Evolutionary conservation across 2,888 invertebrate species (phyloP).

Genomic region (Venusia cambrica): DNA sequence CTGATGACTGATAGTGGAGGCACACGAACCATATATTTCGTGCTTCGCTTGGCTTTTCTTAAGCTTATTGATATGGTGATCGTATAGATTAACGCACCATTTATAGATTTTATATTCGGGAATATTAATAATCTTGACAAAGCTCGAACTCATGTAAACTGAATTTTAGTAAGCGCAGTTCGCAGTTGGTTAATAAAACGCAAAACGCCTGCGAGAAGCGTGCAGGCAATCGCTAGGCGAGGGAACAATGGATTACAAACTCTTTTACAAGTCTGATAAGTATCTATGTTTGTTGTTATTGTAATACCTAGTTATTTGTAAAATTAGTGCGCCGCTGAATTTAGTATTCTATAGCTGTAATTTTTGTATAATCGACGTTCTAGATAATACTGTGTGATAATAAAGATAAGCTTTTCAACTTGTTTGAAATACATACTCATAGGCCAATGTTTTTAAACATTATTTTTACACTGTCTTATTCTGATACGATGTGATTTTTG

Average conservation of each 20-base stretch:
- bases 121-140: too few relatives aligned
- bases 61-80: not conserved
- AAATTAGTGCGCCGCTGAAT: slow-evolving; percentile 41
- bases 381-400: slow-evolving; percentile 78
- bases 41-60: slow-evolving; percentile 4
- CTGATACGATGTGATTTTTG: slow-evolving; percentile 70
- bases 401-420: slow-evolving; percentile 76
- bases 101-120: slow-evolving; percentile 10
- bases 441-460: slow-evolving; percentile 77
- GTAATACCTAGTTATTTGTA: too few relatives aligned
- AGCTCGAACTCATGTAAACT: slow-evolving; percentile 7
- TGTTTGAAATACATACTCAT: slow-evolving; percentile 74
- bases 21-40: not conserved
- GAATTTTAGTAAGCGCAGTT: slow-evolving; percentile 10
- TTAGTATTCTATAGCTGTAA: slow-evolving; percentile 49
- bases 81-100: slow-evolving; percentile 15
- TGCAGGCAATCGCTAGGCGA: slow-evolving; percentile 33
- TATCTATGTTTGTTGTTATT: slow-evolving; percentile 40
- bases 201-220: slow-evolving; percentile 25
- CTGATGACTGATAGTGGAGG: slow-evolving; percentile 4
- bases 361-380: slow-evolving; percentile 71
- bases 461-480: slow-evolving; percentile 80
- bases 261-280: slow-evolving; percentile 53
- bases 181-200: slow-evolving; percentile 6
- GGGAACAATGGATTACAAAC: slow-evolving; percentile 43